A percentile compares a stretch with the other conserved stretches of the same genome.
These are phyloP conservation scores for Brachystomella parvula DNA, from an alignment of 1,140 invertebrate species.

Conservation along the genomic window DNA sequence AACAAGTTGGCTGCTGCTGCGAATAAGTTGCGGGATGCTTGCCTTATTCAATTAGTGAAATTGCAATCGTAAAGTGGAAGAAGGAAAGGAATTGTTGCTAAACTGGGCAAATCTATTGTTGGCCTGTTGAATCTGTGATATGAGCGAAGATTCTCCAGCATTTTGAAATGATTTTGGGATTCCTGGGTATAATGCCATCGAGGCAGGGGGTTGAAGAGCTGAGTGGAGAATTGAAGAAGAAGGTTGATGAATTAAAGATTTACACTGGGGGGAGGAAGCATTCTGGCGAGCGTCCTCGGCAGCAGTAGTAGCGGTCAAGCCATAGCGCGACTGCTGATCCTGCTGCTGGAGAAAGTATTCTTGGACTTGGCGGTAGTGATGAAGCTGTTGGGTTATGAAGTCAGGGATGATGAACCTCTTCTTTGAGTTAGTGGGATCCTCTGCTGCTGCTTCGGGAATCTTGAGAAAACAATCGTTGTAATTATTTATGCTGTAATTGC, in stretches of 20 bases:
- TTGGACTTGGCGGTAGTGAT: not conserved
- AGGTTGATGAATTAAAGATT: not conserved
- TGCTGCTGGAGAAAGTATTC: not conserved
- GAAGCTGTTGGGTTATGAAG: not conserved
- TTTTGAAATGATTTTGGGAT: not conserved
- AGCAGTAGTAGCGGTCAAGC: not conserved
- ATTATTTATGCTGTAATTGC: not conserved
- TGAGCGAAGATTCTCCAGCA: not conserved
- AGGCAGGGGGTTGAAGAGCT: not conserved
- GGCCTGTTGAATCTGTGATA: not conserved
- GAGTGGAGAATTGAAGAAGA: not conserved
- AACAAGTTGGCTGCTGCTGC: not conserved
- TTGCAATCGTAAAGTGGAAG: not conserved
- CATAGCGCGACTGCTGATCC: not conserved
- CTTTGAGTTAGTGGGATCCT: not conserved
- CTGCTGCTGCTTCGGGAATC: not conserved
- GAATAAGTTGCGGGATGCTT: not conserved
- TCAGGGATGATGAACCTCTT: not conserved
- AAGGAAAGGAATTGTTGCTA: not conserved
- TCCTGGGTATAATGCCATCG: not conserved
- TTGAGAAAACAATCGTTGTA: not conserved
- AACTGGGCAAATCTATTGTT: not conserved
- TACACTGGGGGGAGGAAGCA: not conserved
- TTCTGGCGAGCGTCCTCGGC: not conserved
- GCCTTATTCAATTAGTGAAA: not conserved